Percentiles rank a stretch among this genome's conserved stretches.
phyloP scores from a whole-genome alignment of 2,113 vertebrate genomes.

The Solenodon paradoxus region DNA sequence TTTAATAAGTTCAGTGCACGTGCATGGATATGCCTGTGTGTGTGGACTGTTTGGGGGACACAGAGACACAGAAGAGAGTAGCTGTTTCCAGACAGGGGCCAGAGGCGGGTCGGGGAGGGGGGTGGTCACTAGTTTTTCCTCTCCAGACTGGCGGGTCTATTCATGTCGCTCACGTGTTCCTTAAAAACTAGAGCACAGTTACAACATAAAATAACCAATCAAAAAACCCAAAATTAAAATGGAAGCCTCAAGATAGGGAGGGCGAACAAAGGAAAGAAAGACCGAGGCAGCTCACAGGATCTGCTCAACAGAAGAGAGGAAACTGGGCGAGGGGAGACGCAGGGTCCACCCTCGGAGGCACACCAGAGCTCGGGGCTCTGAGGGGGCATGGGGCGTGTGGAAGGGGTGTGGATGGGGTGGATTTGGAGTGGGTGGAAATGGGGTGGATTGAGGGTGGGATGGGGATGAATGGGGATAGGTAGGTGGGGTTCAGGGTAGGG shows the following conservation, averaged over 20 bases:
- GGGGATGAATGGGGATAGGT: too few relatives aligned
- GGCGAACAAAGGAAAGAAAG: background rate
- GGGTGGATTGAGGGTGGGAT: too few relatives aligned
- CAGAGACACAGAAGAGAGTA: background rate
- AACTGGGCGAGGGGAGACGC: accelerated
- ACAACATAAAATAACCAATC: background rate
- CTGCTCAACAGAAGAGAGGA: background rate
- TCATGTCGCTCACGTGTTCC: too few relatives aligned
- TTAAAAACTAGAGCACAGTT: background rate
- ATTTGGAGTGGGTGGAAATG: too few relatives aligned
- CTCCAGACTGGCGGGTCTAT: too few relatives aligned
- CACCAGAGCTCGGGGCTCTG: background rate
- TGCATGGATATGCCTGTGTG: background rate
- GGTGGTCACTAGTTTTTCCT: background rate
- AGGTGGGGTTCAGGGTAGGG: too few relatives aligned
- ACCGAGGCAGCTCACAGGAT: background rate
- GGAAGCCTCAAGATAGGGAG: background rate
- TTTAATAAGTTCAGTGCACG: background rate
- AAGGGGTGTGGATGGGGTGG: too few relatives aligned
- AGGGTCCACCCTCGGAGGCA: too few relatives aligned
- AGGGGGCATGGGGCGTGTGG: accelerated
- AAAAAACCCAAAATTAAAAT: background rate
- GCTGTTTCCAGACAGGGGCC: background rate
- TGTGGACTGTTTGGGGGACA: background rate
- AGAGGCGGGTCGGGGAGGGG: background rate